Percentiles rank a stretch among this genome's conserved stretches.
phyloP scores from a whole-genome alignment of 1,140 invertebrate species.

The Sinella curviseta region DNA sequence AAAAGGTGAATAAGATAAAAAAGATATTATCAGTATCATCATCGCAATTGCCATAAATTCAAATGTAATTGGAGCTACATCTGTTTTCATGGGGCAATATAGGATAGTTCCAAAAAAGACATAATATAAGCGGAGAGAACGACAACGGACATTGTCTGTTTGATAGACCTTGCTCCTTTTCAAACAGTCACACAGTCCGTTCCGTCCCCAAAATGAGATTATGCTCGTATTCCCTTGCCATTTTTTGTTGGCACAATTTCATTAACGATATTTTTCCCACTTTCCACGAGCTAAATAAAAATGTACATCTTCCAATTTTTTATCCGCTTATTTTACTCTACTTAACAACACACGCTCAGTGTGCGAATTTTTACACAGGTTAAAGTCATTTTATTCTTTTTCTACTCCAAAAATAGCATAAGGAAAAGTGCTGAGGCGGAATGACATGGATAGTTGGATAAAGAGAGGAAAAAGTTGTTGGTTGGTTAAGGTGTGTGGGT shows the following conservation, averaged over 20 bases:
- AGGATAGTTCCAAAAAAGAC: background rate
- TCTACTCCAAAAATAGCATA: background rate
- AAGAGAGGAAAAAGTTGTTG: background rate
- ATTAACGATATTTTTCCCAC: background rate
- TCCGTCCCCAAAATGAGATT: background rate
- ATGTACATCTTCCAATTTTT: background rate
- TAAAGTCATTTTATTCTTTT: background rate
- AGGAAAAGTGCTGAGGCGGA: background rate
- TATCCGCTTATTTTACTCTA: background rate
- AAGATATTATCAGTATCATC: conserved; percentile 13
- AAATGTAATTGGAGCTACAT: conserved; percentile 11
- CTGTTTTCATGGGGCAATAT: background rate
- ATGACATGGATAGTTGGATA: background rate
- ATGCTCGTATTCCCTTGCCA: background rate
- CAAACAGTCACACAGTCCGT: background rate
- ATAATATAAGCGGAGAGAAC: background rate
- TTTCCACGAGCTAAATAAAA: background rate
- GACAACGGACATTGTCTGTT: background rate
- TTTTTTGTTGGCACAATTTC: background rate
- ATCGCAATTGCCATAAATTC: background rate
- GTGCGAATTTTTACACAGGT: background rate
- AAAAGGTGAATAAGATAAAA: background rate
- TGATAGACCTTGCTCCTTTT: background rate
- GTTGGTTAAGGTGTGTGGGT: background rate
- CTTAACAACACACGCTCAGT: background rate